phyloP scores from a whole-genome alignment of 2,113 vertebrate genomes.

The Emydocephalus ijimae region DNA sequence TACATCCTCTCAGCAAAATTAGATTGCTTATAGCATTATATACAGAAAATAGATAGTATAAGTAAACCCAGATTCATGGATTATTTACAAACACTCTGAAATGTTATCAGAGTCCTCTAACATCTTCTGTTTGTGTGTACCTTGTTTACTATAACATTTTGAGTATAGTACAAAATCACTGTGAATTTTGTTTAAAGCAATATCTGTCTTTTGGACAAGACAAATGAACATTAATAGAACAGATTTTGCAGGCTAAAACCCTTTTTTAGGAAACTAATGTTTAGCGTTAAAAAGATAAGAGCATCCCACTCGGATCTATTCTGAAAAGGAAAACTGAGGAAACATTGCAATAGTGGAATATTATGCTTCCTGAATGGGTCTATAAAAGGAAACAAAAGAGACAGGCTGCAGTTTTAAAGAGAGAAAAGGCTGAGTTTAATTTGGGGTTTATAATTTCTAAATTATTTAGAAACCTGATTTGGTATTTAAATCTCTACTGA shows the following conservation, averaged over 20 bases:
- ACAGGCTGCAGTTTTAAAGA: background rate
- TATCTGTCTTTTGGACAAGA: background rate
- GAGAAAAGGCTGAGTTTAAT: background rate
- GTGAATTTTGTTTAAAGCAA: background rate
- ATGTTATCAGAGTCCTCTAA: background rate
- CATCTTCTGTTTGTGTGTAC: background rate
- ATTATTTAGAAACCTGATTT: background rate
- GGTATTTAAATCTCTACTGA: background rate
- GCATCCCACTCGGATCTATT: background rate
- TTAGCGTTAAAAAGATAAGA: background rate
- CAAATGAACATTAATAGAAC: background rate
- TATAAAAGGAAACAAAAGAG: background rate
- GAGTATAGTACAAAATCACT: background rate
- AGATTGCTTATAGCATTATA: background rate
- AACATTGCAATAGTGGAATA: background rate
- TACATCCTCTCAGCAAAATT: background rate
- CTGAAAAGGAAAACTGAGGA: background rate
- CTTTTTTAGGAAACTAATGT: background rate
- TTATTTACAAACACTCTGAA: background rate
- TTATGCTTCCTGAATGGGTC: background rate
- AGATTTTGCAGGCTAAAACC: background rate
- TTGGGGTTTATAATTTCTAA: background rate
- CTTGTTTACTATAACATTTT: background rate
- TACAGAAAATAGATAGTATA: background rate
- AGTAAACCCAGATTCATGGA: background rate